Base-by-base conservation (phyloP, 2,113 vertebrate species). In the Phoxinus phoxinus region DNA sequence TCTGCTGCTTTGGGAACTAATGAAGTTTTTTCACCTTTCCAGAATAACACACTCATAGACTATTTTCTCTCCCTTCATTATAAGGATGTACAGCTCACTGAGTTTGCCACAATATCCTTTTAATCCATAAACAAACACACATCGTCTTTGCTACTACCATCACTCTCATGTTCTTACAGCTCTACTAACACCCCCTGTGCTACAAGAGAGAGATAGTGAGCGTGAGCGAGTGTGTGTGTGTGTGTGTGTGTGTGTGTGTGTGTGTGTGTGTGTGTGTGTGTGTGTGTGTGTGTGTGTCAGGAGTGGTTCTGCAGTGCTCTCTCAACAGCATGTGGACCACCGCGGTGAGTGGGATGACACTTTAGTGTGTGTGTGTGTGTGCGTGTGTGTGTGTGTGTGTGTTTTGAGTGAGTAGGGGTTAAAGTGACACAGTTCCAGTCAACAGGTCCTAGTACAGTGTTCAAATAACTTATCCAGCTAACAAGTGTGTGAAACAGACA, bases 311-410 rank as follows among this genome's bases (percentile, higher is more conserved):
- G 67, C 19, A 71, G 67, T 23, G 32, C 67, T 87, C 88, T 81
- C 80, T 84, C 72, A 53, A 88, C 85, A 73, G 48, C 90, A 85
- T 35, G 56, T 41, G 87, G 92, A 91, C 92, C 89, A 89, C 90
- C 84, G 7, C 27, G 81, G 89, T 88, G 87, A 88, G 80, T 46
- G 74, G 81, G 23, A 82, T 82, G 75, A 87, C 69, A 86, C 88
- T 56, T 88, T 86, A 76, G 69, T 83, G 80, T 72, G 86, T 61
- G 23, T 63, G 21, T 46, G 78, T 51, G 61, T 74, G 37, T 19
- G 23, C 41, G 84, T 75, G 69, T 83, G 80, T 72, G 86, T 63
- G 69, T 83, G 74, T 72, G 86, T 63, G 44, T 23, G 19, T 59
- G 84, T 77, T 77, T 58, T 37, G 56, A 71, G 82, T 53, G 75